A percentile compares a stretch with the other conserved stretches of the same genome.
phyloP scores from a whole-genome alignment of 2,888 invertebrate genomes.

The Drosophila diplacantha region DNA sequence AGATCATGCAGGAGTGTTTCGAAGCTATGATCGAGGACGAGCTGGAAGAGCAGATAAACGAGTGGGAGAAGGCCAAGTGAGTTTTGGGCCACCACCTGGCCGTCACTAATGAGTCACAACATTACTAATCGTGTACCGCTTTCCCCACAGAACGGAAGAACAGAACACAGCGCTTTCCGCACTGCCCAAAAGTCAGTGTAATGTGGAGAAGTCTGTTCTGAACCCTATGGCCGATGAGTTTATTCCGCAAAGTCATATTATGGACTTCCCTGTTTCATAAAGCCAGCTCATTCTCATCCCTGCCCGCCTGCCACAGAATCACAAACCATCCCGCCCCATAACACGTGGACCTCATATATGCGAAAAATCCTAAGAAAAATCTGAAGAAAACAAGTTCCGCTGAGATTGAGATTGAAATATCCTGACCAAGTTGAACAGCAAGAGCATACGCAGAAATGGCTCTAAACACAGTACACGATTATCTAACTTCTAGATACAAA shows the following conservation, averaged over 20 bases:
- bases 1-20: conserved; percentile 91
- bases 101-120: not conserved
- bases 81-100: conserved; percentile 10
- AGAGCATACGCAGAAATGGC: conserved; percentile 18
- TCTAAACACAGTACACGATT: conserved; percentile 12
- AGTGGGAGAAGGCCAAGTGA: conserved; percentile 76
- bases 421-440: conserved; percentile 26
- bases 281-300: conserved; percentile 23
- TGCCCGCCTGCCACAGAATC: conserved; percentile 44
- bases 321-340: conserved; percentile 33
- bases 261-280: conserved; percentile 75
- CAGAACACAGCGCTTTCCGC: conserved; percentile 76
- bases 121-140: not conserved
- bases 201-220: conserved; percentile 83
- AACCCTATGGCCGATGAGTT: conserved; percentile 93
- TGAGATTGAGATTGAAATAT: conserved; percentile 25
- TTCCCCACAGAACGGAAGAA: conserved; percentile 68
- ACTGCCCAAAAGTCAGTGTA: conserved; percentile 73
- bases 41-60: conserved; percentile 79
- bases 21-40: conserved; percentile 90
- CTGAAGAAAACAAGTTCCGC: conserved; percentile 27
- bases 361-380: conserved; percentile 38
- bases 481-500: conserved; percentile 36
- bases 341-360: conserved; percentile 54
- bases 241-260: conserved; percentile 80